These are phyloP conservation scores for Mixornis gularis DNA, from an alignment of 2,113 vertebrate species.

Conservation along the genomic window DNA sequence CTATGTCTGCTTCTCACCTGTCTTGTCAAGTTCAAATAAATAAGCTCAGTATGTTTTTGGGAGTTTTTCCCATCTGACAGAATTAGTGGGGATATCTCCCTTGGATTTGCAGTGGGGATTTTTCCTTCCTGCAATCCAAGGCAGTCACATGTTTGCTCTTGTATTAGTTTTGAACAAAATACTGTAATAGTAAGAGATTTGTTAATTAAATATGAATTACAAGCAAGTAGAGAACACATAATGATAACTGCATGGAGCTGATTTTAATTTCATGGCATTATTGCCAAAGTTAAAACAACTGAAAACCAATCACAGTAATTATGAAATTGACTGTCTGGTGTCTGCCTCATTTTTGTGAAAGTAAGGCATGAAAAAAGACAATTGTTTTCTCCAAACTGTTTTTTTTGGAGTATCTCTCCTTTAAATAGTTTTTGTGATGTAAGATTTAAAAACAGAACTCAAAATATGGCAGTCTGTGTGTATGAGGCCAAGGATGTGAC, in stretches of 20 bases:
- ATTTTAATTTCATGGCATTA: not conserved
- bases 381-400: not conserved
- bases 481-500: not conserved
- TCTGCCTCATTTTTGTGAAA: not conserved
- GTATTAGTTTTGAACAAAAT: not conserved
- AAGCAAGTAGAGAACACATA: not conserved
- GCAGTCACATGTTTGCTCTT: not conserved
- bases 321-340: not conserved
- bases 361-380: not conserved
- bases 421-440: not conserved
- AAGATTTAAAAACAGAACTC: not conserved
- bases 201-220: not conserved
- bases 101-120: not conserved
- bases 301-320: not conserved
- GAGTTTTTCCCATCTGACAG: not conserved
- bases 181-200: not conserved
- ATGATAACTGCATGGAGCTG: not conserved
- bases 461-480: not conserved
- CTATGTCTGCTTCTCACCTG: not conserved
- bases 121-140: not conserved
- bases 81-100: not conserved
- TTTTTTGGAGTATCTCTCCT: not conserved
- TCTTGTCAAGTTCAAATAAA: not conserved
- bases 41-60: not conserved
- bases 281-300: not conserved